A percentile compares a stretch with the other conserved stretches of the same genome.
Conservation (phyloP, 2,797 vertebrate species). For the Microcaecilia unicolor region DNA sequence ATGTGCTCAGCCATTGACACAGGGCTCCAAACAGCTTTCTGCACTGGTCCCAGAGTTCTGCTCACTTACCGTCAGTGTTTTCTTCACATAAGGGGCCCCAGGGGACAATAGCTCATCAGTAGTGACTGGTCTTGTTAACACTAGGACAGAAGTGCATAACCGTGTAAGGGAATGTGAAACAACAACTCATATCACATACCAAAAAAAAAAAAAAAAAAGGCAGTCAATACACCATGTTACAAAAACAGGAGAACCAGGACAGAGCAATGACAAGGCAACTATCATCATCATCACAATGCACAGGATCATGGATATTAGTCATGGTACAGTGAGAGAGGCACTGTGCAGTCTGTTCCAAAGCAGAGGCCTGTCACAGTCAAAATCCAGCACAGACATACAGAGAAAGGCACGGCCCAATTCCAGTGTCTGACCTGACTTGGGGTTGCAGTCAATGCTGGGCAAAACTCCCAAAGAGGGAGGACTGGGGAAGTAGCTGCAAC, state of each 20-base stretch:
- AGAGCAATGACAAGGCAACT: too few species aligned
- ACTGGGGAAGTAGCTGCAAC: conserved; percentile 32
- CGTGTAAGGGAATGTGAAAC: background rate
- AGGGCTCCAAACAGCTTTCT: too few species aligned
- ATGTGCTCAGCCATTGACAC: too few species aligned
- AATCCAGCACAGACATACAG: background rate
- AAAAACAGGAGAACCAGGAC: too few species aligned
- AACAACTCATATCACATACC: too few species aligned
- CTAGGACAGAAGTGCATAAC: conserved; percentile 32
- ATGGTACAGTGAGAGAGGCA: too few species aligned
- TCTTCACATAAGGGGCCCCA: conserved; percentile 71
- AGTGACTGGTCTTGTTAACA: conserved; percentile 59
- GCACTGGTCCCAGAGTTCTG: background rate
- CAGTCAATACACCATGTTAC: too few species aligned
- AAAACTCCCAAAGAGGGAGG: conserved; percentile 28
- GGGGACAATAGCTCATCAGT: conserved; percentile 70
- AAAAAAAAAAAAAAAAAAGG: too few species aligned
- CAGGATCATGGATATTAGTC: too few species aligned
- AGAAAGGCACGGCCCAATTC: background rate
- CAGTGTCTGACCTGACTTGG: conserved; percentile 67
- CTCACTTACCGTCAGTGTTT: conserved; percentile 66
- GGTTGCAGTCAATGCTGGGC: conserved; percentile 58
- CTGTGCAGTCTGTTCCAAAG: too few species aligned
- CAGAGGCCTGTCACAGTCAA: too few species aligned
- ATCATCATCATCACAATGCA: too few species aligned